These are phyloP conservation scores for Drosophila sp. DNA, from an alignment of 1,140 invertebrate genomes.

Conservation along the genomic window DNA sequence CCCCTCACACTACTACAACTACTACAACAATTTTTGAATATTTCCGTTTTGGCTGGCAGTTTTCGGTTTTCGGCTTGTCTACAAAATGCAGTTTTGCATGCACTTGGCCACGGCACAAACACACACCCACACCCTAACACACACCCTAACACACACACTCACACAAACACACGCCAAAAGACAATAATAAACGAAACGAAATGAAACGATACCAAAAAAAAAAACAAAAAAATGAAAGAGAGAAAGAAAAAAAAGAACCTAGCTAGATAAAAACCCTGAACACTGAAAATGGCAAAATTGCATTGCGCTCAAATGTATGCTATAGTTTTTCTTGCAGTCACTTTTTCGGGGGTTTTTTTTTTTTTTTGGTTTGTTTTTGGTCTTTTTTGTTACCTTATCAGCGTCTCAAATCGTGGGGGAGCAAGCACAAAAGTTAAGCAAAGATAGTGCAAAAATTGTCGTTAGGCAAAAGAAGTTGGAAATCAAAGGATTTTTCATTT, in stretches of 20 bases:
- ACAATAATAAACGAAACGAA: constrained; percentile 50
- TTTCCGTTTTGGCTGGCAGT: constrained; percentile 77
- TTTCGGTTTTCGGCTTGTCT: constrained; percentile 67
- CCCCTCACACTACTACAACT: constrained; percentile 33
- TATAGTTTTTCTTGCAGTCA: not conserved
- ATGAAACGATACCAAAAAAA: constrained; percentile 1
- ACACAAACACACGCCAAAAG: constrained; percentile 32
- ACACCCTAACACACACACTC: constrained; percentile 1
- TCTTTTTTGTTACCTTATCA: constrained; percentile 52
- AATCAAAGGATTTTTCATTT: constrained; percentile 1
- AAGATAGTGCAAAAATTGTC: constrained; percentile 58
- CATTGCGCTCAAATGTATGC: constrained; percentile 52
- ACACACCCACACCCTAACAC: constrained; percentile 9
- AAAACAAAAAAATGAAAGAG: not conserved
- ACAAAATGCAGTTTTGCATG: constrained; percentile 80
- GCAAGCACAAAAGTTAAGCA: constrained; percentile 54
- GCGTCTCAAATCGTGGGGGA: constrained; percentile 50
- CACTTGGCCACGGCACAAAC: constrained; percentile 49
- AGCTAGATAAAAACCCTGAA: constrained; percentile 9
- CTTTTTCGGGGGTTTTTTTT: constrained; percentile 19
- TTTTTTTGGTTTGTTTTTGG: constrained; percentile 11
- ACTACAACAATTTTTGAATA: constrained; percentile 74
- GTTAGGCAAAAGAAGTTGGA: constrained; percentile 33
- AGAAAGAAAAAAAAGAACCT: constrained; percentile 2
- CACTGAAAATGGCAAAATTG: constrained; percentile 55